Evolutionary conservation across 1,140 invertebrate genomes (phyloP).

Genomic region (Heliconius himera): DNA sequence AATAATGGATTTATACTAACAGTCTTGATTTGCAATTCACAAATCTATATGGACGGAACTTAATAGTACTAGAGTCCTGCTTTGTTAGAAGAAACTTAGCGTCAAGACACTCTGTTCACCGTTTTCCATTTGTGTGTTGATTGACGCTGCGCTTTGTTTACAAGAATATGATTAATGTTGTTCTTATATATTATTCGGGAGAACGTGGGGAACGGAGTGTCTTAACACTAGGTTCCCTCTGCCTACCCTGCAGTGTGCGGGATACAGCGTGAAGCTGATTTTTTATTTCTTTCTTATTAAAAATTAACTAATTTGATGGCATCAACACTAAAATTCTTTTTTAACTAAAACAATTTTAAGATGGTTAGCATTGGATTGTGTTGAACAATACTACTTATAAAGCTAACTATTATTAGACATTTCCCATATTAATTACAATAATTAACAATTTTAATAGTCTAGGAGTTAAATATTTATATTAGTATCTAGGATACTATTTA

Average conservation of each 20-base stretch:
- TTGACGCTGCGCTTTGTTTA: not conserved
- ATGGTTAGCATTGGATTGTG: too few relatives aligned
- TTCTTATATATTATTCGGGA: not conserved
- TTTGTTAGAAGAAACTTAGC: not conserved
- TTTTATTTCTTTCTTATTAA: too few relatives aligned
- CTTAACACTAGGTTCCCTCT: too few relatives aligned
- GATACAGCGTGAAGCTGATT: too few relatives aligned
- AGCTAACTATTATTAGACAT: too few relatives aligned
- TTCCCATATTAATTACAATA: too few relatives aligned
- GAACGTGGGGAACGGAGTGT: too few relatives aligned
- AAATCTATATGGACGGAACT: conserved; percentile 27
- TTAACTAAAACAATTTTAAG: not conserved
- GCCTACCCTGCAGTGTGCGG: too few relatives aligned
- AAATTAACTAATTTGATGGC: too few relatives aligned
- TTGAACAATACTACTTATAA: too few relatives aligned
- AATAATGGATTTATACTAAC: conserved; percentile 31
- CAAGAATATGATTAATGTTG: not conserved
- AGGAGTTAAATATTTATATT: not conserved
- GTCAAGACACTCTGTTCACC: not conserved
- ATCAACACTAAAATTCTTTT: not conserved
- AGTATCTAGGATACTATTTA: not conserved
- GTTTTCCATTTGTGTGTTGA: not conserved
- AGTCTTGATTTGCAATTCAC: conserved; percentile 39
- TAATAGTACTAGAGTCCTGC: not conserved
- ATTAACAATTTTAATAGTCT: not conserved